phyloP scores from a whole-genome alignment of 2,888 invertebrate genomes.

The Tiliacea aurago region DNA sequence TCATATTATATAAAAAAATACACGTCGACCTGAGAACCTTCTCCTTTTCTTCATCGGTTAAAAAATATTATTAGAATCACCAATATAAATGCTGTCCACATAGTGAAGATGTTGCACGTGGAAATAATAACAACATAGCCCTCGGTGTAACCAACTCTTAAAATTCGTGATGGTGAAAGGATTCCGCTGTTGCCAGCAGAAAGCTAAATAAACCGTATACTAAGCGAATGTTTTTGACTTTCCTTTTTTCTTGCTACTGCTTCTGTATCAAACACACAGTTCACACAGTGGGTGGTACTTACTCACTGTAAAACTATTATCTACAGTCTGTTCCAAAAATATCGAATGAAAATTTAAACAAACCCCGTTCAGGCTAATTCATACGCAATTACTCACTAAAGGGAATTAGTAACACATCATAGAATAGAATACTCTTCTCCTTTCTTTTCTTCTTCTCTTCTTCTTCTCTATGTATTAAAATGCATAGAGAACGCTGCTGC shows the following conservation, averaged over 20 bases:
- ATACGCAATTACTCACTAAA: neutral
- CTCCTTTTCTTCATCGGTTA: neutral
- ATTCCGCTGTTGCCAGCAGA: neutral
- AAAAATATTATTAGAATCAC: neutral
- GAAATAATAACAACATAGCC: neutral
- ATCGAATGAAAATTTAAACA: neutral
- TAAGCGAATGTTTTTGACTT: neutral
- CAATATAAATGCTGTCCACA: neutral
- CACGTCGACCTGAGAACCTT: too few relatives aligned
- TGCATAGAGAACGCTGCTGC: too few relatives aligned
- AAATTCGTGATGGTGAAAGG: neutral
- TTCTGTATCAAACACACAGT: neutral
- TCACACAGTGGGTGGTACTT: too few relatives aligned
- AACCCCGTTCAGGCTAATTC: neutral
- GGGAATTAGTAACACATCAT: neutral
- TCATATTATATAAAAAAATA: too few relatives aligned
- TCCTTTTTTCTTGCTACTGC: too few relatives aligned
- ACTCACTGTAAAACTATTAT: neutral
- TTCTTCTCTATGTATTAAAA: too few relatives aligned
- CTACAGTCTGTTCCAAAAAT: neutral
- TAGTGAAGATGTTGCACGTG: neutral
- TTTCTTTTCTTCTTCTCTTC: too few relatives aligned
- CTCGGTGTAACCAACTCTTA: neutral
- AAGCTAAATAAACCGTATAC: neutral
- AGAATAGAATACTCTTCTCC: too few relatives aligned